These are phyloP conservation scores for Cherax quadricarinatus DNA, from an alignment of 1,140 invertebrate genomes.

Conservation along the genomic window DNA sequence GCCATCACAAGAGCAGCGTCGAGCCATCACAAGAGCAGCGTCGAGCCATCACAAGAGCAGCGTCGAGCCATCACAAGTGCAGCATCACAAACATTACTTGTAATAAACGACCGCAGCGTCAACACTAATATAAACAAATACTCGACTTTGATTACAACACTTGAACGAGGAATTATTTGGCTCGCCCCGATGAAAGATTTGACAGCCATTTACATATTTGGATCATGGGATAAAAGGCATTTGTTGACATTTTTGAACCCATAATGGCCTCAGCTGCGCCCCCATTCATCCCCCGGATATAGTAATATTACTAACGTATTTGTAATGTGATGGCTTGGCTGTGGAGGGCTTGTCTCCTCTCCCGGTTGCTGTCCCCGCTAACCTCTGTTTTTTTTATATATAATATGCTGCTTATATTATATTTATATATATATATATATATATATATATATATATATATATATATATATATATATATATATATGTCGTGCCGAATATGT, in stretches of 20 bases:
- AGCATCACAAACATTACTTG: no score
- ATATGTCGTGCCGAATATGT: no score
- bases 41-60: no score
- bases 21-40: no score
- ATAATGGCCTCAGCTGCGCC: not conserved
- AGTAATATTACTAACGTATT: not conserved
- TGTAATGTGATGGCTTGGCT: not conserved
- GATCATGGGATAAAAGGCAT: conserved; percentile 31
- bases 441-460: no score
- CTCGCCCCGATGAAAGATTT: not conserved
- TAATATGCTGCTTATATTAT: no score
- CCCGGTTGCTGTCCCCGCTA: no score
- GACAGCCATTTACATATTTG: not conserved
- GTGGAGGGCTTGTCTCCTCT: not conserved
- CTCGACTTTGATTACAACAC: not conserved
- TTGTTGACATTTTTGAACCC: conserved; percentile 30
- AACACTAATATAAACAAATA: not conserved
- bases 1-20: no score
- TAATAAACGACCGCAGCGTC: not conserved
- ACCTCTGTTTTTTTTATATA: no score
- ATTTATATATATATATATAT: no score
- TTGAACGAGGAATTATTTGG: not conserved
- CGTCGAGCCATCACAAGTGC: no score
- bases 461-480: no score
- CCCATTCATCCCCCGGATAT: not conserved